Percentiles rank a stretch among this genome's conserved stretches.
Evolutionary conservation across 2,113 vertebrate genomes (phyloP).

Genomic region (Grammomys dolichurus): DNA sequence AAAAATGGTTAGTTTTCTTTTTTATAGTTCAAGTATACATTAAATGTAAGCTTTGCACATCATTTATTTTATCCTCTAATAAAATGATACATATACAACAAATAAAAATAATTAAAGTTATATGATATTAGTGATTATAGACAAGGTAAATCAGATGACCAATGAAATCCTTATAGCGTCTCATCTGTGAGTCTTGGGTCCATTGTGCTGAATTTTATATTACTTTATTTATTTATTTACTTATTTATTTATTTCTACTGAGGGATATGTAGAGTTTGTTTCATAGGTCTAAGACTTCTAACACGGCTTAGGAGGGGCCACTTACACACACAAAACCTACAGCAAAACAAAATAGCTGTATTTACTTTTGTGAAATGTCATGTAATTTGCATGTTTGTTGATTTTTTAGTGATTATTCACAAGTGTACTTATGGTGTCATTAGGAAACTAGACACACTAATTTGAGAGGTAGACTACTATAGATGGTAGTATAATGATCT

Average conservation of each 20-base stretch:
- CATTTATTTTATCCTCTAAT: neutral
- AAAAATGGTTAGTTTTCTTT: neutral
- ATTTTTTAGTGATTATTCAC: neutral
- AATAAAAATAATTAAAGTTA: neutral
- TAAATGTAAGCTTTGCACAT: neutral
- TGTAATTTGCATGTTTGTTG: neutral
- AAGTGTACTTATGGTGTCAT: neutral
- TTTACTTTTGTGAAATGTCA: neutral
- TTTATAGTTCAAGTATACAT: neutral
- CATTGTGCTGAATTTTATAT: neutral
- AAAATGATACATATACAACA: neutral
- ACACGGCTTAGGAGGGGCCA: neutral
- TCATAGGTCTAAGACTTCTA: neutral
- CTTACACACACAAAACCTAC: neutral
- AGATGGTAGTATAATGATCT: neutral
- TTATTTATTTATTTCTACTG: neutral
- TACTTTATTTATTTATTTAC: neutral
- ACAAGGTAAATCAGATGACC: neutral
- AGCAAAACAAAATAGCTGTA: neutral
- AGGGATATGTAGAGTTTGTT: neutral
- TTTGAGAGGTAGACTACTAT: neutral
- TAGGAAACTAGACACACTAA: neutral
- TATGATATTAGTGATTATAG: neutral
- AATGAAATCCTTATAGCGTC: neutral
- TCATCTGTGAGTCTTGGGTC: rapidly evolving